Percentiles rank a stretch among this genome's conserved stretches.
These are phyloP conservation scores for Lamellibrachia luymesi DNA, from an alignment of 1,140 invertebrate genomes.

Conservation along the genomic window DNA sequence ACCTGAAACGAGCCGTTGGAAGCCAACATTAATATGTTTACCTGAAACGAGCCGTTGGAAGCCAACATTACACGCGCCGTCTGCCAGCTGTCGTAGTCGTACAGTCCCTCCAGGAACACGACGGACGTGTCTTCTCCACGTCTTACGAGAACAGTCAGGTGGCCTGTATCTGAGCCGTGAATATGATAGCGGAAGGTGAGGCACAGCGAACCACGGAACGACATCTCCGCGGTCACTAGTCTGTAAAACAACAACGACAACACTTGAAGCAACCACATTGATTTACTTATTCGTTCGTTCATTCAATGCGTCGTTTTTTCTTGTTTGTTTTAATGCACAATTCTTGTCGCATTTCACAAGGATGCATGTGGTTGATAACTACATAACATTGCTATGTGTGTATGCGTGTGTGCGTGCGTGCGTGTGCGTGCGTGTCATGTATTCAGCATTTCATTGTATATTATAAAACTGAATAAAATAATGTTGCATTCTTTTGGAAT, in stretches of 20 bases:
- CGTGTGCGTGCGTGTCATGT: not conserved
- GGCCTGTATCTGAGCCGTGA: not conserved
- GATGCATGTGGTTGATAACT: no score
- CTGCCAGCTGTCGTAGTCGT: not conserved
- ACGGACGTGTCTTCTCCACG: not conserved
- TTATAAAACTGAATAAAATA: not conserved
- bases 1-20: not conserved
- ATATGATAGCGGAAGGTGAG: conserved; percentile 5
- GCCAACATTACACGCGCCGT: not conserved
- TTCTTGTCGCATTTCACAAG: not conserved
- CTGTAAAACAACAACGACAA: not conserved
- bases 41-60: not conserved
- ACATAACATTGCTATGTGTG: not conserved
- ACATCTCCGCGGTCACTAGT: not conserved
- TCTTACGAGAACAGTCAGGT: not conserved
- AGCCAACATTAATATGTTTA: not conserved
- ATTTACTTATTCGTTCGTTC: no score
- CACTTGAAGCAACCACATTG: not conserved
- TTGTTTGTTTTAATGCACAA: no score
- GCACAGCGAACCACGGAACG: not conserved
- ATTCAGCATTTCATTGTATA: not conserved
- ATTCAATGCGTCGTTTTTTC: no score
- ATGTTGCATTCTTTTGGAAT: no score
- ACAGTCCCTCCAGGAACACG: not conserved
- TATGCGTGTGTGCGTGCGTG: not conserved